Percentiles rank a stretch among this genome's conserved stretches.
These are phyloP conservation scores for Scomber scombrus DNA, from an alignment of 2,113 vertebrate species.

Conservation along the genomic window DNA sequence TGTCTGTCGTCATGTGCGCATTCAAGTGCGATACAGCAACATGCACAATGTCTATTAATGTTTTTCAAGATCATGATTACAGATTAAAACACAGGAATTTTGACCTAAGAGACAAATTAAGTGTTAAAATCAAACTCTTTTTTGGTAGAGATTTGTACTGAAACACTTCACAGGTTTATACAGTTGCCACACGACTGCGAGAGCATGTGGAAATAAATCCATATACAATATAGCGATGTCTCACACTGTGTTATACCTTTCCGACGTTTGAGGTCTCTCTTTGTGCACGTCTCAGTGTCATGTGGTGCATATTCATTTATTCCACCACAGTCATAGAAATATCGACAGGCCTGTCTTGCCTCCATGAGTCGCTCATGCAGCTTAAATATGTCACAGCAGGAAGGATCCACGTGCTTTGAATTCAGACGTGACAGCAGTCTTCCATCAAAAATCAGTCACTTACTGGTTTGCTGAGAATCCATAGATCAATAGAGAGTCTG, in stretches of 20 bases:
- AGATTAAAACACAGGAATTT: not conserved
- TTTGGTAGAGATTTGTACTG: not conserved
- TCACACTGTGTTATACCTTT: not conserved
- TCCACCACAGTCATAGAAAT: conserved; percentile 25
- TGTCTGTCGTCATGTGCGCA: not conserved
- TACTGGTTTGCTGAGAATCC: not conserved
- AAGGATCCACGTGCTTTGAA: not conserved
- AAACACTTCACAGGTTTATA: not conserved
- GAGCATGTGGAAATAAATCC: too few relatives aligned
- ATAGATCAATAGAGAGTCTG: not conserved
- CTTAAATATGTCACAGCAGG: conserved; percentile 9
- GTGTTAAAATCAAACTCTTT: too few relatives aligned
- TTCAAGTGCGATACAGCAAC: too few relatives aligned
- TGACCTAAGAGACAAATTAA: too few relatives aligned
- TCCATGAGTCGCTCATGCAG: not conserved
- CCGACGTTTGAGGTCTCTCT: not conserved
- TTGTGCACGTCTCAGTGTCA: conserved; percentile 6
- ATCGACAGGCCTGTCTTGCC: not conserved
- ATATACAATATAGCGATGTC: not conserved
- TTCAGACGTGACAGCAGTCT: not conserved
- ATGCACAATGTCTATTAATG: too few relatives aligned
- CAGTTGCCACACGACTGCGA: not conserved
- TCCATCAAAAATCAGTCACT: not conserved
- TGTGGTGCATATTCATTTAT: not conserved
- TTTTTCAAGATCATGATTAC: too few relatives aligned